These are phyloP conservation scores for Craniophora ligustri DNA, from an alignment of 2,888 invertebrate species.

Conservation along the genomic window DNA sequence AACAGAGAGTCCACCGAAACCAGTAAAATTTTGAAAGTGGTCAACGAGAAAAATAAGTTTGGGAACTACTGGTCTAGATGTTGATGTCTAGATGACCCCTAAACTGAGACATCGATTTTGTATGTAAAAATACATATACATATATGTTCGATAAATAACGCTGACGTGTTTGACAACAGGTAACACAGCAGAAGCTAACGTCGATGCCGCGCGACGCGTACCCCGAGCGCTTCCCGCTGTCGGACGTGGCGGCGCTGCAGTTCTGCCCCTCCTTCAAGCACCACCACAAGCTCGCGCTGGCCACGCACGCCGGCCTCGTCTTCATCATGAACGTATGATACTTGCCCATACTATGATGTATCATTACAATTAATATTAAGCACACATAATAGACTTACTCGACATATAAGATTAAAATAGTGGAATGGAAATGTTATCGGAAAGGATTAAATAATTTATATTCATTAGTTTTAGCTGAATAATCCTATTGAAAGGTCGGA, in stretches of 20 bases:
- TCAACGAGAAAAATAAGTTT: no score
- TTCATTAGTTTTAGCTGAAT: conserved; percentile 3
- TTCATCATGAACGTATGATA: conserved; percentile 67
- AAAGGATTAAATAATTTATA: conserved; percentile 19
- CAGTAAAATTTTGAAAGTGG: no score
- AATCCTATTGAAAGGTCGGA: conserved; percentile 1
- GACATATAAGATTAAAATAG: conserved; percentile 3
- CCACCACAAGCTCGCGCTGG: conserved; percentile 73
- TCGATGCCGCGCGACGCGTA: conserved; percentile 52
- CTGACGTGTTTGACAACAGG: conserved; percentile 38
- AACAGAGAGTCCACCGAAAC: no score
- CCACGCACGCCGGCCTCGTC: conserved; percentile 75
- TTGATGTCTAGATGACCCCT: no score
- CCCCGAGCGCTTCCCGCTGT: conserved; percentile 77
- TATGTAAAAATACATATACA: no score
- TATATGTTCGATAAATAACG: not conserved
- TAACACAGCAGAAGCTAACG: conserved; percentile 46
- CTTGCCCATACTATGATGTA: conserved; percentile 2
- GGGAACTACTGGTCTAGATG: no score
- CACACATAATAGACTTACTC: conserved; percentile 4
- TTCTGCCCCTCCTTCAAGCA: conserved; percentile 69
- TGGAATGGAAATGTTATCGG: conserved; percentile 20
- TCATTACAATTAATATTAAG: not conserved
- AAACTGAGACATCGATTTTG: no score
- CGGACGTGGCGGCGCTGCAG: conserved; percentile 70